Base-by-base conservation (phyloP, 1,140 invertebrate genomes). In the Ceratosolen solmsi region DNA sequence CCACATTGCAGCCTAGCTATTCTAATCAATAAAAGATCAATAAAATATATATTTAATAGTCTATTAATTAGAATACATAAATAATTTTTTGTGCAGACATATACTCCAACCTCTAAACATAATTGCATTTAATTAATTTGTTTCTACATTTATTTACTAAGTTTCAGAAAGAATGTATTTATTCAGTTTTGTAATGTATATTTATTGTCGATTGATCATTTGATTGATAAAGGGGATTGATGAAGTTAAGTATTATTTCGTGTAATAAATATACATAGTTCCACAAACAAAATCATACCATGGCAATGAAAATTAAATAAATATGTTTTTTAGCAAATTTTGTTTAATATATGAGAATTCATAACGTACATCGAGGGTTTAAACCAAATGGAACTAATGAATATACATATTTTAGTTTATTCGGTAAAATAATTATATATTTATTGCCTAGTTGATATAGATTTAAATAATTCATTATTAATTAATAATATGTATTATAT, bases 1-100 rank as follows among this genome's bases (percentile, higher is more conserved):
- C 89, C 88, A 89, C 85, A 89, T 86, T 91, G 84, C 89, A 90
- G 86, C 90, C 88, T 91, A 91, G 90, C 91, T 89, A 90, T 84
- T 90, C 88, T 91, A 90, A 89, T 91, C 88, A 85, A 46, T 46
- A 46, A 13, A 46, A 46, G 5, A 87, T 89, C 88, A 89, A 41
- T 83, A 71, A 79, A 60, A 63, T 13, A 38, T 30, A 72, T 54
- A 60, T 60, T 79, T 77, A 78, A 80, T 82, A 83, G 33, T 80
- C 72, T 82, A 82, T 77, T 80, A 83, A 85, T 83, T 70, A 76
- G 80, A 84, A 54, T 71, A 73, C 41, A 38, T 58, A 74, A 49
- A 72, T 65, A 71, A 79, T 51, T n/a, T 63, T 51, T 78, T 84
- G 82, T 84, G 82, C 84, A 86, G 83, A 84, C 82, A 84, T 74